Evolutionary conservation across 2,113 vertebrate genomes (phyloP), one percentile per base, ranked within the genome.

Genomic region (Anolis carolinensis): DNA sequence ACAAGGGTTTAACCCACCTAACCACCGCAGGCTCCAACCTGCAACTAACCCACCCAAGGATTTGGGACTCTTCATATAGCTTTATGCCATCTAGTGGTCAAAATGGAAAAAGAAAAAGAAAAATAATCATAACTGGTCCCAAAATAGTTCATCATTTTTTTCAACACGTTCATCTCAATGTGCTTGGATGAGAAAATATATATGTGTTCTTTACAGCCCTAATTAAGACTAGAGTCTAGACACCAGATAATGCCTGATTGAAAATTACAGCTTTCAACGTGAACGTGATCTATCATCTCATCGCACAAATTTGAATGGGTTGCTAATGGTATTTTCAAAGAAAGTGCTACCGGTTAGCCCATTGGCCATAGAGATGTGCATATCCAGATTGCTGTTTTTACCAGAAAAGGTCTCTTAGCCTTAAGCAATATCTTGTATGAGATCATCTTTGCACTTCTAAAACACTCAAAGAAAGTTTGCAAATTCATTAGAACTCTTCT

Each of bases 41-140:
- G 8, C 10, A 68, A 68, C 14, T 16, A 34, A 34, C 70, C 10
- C n/a, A 27, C 68, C 76, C 83, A 39, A 0, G 1, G 0, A 9
- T 84, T 34, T 44, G 11, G 65, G 71, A 83, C 82, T 80, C 91
- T 92, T 92, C 84, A 76, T 86, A 91, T 92, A 84, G 89, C 92
- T 93, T 92, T 89, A 91, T 94, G 93, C 93, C 93, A 95, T 62
- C 94, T 94, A 88, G 79, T 94, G 94, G 94, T 87, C 87, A 89
- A 36, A 90, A 68, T 4, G 23, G 55, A 59, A 91, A 81, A 89
- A 55, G 39, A 44, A 44, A 44, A 44, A 44, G 39, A 44, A 44
- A 44, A 44, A 44, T 2, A 44, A 44, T 44, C 39, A 44, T 44
- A 44, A 44, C 39, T 44, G 39, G 5, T 44, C 39, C 39, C 39